phyloP scores from a whole-genome alignment of 2,888 invertebrate genomes.

The Metallyticus violacea region DNA sequence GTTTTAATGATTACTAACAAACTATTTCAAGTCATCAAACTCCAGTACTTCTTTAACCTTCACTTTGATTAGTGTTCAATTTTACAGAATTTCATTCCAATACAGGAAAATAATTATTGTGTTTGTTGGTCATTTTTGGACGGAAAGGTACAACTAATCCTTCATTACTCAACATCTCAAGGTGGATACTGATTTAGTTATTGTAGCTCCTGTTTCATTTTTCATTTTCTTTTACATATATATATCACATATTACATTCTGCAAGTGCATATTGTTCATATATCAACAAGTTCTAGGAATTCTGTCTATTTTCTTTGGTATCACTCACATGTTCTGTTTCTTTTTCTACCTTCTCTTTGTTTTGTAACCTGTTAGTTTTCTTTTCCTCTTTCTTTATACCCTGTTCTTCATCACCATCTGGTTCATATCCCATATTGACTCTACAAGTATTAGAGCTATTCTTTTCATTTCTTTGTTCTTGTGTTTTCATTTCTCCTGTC shows the following conservation, averaged over 20 bases:
- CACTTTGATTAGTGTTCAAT: not conserved
- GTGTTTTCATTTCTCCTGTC: not conserved
- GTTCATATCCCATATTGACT: not conserved
- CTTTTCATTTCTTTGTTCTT: not conserved
- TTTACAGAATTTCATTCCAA: not conserved
- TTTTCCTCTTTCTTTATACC: not conserved
- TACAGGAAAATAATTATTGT: not conserved
- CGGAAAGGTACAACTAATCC: not conserved
- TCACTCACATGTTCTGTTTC: not conserved
- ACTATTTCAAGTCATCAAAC: not conserved
- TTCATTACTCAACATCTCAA: not conserved
- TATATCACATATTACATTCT: not conserved
- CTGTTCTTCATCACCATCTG: not conserved
- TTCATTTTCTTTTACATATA: not conserved
- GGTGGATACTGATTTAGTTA: not conserved
- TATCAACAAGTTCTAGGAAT: not conserved
- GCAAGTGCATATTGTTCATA: not conserved
- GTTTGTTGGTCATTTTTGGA: not conserved
- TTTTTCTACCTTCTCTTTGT: not conserved
- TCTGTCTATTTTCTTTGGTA: not conserved
- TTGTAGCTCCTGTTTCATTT: not conserved
- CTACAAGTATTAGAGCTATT: not conserved
- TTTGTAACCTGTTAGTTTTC: not conserved
- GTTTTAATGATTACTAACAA: not conserved
- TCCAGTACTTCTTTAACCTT: not conserved